Percentiles rank a stretch among this genome's conserved stretches.
These are phyloP conservation scores for Menura novaehollandiae DNA, from an alignment of 2,113 vertebrate genomes.

Conservation along the genomic window DNA sequence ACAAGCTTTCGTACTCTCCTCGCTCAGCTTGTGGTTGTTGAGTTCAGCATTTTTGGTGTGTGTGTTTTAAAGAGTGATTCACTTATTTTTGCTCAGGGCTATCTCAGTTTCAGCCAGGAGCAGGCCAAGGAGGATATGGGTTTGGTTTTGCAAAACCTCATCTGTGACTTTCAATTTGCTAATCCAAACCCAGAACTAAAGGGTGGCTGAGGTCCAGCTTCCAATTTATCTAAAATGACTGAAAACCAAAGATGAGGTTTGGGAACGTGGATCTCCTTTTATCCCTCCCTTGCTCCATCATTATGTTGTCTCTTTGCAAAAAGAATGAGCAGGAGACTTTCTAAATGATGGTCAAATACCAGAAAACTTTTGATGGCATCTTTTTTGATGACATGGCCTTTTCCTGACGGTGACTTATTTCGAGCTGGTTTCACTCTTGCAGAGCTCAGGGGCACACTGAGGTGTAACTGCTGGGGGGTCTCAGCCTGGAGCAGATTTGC, in stretches of 20 bases:
- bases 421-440: neutral
- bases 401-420: neutral
- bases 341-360: neutral
- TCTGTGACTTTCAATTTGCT: conserved; percentile 8
- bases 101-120: conserved; percentile 2
- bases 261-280: neutral
- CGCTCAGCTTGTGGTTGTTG: neutral
- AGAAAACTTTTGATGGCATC: neutral
- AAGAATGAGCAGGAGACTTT: neutral
- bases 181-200: conserved; percentile 16
- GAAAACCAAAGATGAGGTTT: neutral
- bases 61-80: neutral
- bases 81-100: neutral
- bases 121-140: conserved; percentile 4
- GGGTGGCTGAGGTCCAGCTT: neutral
- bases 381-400: neutral
- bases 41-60: conserved; percentile 32
- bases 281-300: neutral
- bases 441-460: neutral
- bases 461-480: neutral
- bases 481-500: neutral
- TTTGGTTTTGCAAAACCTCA: conserved; percentile 35
- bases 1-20: neutral
- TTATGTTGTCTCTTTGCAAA: neutral
- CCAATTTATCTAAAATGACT: neutral